phyloP scores from a whole-genome alignment of 2,113 vertebrate genomes.

The Vidua macroura region DNA sequence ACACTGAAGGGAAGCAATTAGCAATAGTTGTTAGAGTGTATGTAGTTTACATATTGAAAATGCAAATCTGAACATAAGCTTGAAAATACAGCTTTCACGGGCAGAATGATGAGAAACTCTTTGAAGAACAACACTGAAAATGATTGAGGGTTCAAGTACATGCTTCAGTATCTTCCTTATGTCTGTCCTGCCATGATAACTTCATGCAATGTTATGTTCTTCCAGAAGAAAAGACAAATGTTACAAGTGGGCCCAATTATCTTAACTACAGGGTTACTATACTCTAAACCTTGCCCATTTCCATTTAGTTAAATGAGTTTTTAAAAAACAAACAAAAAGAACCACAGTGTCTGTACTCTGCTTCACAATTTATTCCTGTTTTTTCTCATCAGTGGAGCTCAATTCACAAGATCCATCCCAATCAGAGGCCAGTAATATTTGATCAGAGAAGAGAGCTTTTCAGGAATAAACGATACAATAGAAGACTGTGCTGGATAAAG shows the following conservation, averaged over 20 bases:
- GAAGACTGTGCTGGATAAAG: background rate
- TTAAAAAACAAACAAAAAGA: slow-evolving; percentile 38
- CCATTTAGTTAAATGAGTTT: slow-evolving; percentile 58
- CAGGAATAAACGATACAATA: background rate
- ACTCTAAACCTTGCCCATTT: slow-evolving; percentile 60
- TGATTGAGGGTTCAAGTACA: slow-evolving; percentile 26
- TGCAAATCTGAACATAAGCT: background rate
- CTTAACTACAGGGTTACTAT: slow-evolving; percentile 57
- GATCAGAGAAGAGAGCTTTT: background rate
- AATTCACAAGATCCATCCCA: background rate
- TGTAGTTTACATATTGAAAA: slow-evolving; percentile 22
- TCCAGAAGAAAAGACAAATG: slow-evolving; percentile 57
- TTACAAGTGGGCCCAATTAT: slow-evolving; percentile 76
- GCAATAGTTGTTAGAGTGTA: background rate
- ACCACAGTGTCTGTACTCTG: background rate
- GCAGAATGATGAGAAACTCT: slow-evolving; percentile 35
- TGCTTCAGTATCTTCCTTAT: slow-evolving; percentile 57
- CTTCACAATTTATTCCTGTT: slow-evolving; percentile 55
- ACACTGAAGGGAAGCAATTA: background rate
- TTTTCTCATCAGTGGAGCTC: slow-evolving; percentile 3
- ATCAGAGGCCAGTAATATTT: background rate
- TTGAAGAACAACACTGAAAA: slow-evolving; percentile 35
- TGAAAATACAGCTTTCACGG: slow-evolving; percentile 6
- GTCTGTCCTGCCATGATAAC: slow-evolving; percentile 23
- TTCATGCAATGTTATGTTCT: slow-evolving; percentile 18